Base-by-base conservation (phyloP, 2,797 vertebrate species). In the Gymnopithys bicolor region DNA sequence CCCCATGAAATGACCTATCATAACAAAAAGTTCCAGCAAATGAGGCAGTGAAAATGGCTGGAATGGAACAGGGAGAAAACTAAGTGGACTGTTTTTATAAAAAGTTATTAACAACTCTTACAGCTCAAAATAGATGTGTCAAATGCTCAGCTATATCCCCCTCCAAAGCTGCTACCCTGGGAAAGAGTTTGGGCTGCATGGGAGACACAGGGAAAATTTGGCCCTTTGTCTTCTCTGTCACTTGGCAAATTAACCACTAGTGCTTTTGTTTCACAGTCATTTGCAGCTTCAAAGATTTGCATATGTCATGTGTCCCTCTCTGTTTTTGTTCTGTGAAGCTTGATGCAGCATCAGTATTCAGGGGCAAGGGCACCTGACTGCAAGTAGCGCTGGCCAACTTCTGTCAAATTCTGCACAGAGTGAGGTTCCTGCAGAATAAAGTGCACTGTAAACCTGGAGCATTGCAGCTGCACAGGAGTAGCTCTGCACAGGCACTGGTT, bases 331-430 rank as follows among this genome's bases (percentile, higher is more conserved):
- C 33, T 41, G 37, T 41, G 56, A 55, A 25, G 24, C 27, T 92
- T 0, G 0, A 15, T 25, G 30, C 28, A 77, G 46, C 52, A 52
- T 1, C 25, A 55, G 28, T 9, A 18, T 30, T 60, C 53, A 46
- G 67, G 37, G 39, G 5, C n/a, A 23, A 77, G 58, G 62, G 6
- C 56, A 45, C 48, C 30, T 62, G 76, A 32, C n/a, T 37, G 28
- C 45, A 28, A 25, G 19, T 33, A 33, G 52, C 43, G 23, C 46
- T 68, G 55, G 58, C 53, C 67, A 81, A 11, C 18, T 37, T 35
- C 45, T 16, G 37, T 9, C 58, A 32, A 14, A 39, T 22, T 51
- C 64, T 71, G 51, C 55, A 60, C 0, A 1, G 49, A 52, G 21
- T 6, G 37, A 81, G 21, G 27, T 41, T 87, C 32, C 68, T 91